Base-by-base conservation (phyloP, 2,797 vertebrate genomes). In the Gephyroberyx darwinii region DNA sequence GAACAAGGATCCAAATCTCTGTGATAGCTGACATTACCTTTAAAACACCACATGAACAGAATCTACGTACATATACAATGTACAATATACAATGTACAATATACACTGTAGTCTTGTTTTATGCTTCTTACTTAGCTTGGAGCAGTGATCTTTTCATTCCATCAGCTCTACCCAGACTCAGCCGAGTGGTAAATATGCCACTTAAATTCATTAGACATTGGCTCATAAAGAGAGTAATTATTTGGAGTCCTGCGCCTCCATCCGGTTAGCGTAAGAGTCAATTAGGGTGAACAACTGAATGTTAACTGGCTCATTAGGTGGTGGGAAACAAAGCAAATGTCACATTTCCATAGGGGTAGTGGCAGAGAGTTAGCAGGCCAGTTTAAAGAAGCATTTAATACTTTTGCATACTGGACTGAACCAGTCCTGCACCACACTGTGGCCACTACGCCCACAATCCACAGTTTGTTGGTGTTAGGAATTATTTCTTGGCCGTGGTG, bases 281-380 rank as follows among this genome's bases (percentile, higher is more conserved):
- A 92, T 93, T 93, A 93, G 87, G 84, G 86, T 73, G 88, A 92
- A 93, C 92, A 92, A 91, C 85, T 85, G 88, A 93, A 93, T 93
- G 89, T 93, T 93, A 93, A 93, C 90, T 86, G 91, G 86, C 91
- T 94, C 91, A 93, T 93, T 94, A 93, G 90, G 89, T 78, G 84
- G 84, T 19, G 19, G 69, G 85, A 88, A 90, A 91, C 91, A 91
- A 91, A 91, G 92, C 84, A 92, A 93, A 93, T 93, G 90, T 86
- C 91, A 91, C 87, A 91, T 93, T 93, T 92, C 88, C 90, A 92
- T 91, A 88, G 75, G 68, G 83, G 77, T 19, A 16, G 62, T 74
- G 70, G 58, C 50, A 71, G 69, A 43, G 65, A 76, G 64, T 74
- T 54, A 59, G 22, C 57, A 33, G 55, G 51, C 35, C 53, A 16